Conservation (phyloP, 2,113 vertebrate genomes). For the Brachirus orientalis region DNA sequence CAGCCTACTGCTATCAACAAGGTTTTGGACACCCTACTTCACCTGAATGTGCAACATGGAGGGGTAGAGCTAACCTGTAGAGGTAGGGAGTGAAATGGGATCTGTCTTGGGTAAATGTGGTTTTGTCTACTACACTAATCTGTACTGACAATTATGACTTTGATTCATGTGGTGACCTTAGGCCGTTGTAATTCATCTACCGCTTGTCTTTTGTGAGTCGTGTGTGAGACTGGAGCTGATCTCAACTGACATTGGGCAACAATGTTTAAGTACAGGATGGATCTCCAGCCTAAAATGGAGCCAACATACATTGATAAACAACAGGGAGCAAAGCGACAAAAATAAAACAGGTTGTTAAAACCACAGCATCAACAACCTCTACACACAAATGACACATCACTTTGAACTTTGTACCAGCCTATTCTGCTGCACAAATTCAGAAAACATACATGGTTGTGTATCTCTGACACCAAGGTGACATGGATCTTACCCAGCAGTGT, state of each 20-base stretch:
- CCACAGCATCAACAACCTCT: background rate
- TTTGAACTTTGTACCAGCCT: background rate
- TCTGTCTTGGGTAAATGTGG: too few species aligned
- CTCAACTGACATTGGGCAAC: too few species aligned
- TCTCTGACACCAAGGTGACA: slow-evolving; percentile 5
- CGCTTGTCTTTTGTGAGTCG: too few species aligned
- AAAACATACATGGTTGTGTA: background rate
- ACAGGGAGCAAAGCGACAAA: background rate
- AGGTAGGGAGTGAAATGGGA: too few species aligned
- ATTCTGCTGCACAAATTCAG: background rate
- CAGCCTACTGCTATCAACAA: too few species aligned
- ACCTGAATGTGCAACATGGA: too few species aligned
- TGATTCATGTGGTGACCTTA: slow-evolving; percentile 4
- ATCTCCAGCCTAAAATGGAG: too few species aligned
- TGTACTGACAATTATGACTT: background rate
- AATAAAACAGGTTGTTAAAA: slow-evolving; percentile 5
- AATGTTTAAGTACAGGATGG: too few species aligned
- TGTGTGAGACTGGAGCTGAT: too few species aligned
- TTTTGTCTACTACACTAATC: background rate
- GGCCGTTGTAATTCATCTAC: background rate
- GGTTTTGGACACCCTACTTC: too few species aligned
- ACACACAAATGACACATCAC: background rate
- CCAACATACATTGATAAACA: too few species aligned
- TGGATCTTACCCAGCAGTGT: slow-evolving; percentile 89
- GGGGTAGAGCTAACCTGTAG: too few species aligned